These are phyloP conservation scores for Ciconia maguari DNA, from an alignment of 2,113 vertebrate species.

Conservation along the genomic window DNA sequence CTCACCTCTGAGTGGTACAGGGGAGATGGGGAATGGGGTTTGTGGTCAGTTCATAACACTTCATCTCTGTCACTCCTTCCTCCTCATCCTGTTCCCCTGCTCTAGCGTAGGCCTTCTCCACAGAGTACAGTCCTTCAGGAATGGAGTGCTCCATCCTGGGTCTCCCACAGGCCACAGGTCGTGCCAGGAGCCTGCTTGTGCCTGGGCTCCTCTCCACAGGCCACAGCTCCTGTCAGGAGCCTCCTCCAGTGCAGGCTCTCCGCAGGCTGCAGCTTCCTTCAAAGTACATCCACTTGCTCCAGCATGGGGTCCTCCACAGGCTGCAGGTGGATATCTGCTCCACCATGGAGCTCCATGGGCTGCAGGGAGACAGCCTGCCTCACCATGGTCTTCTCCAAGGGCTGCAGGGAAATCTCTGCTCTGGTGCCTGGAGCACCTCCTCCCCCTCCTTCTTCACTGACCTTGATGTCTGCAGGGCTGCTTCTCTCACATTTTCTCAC, in stretches of 20 bases:
- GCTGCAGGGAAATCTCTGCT: not conserved
- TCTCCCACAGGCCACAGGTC: too few species aligned
- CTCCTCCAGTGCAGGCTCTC: accelerated
- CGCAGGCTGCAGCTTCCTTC: not conserved
- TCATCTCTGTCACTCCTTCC: not conserved
- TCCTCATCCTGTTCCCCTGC: not conserved
- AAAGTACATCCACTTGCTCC: not conserved
- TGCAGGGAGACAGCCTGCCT: not conserved
- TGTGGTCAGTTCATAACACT: not conserved
- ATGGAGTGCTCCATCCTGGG: accelerated
- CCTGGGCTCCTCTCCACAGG: too few species aligned
- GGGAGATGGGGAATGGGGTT: not conserved
- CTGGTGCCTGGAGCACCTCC: accelerated
- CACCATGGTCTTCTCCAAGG: too few species aligned
- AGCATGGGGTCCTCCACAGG: not conserved
- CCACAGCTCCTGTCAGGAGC: not conserved
- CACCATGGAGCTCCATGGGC: too few species aligned
- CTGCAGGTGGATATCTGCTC: not conserved
- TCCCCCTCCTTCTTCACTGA: not conserved
- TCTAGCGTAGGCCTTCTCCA: not conserved
- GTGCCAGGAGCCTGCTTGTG: not conserved
- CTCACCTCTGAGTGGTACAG: not conserved
- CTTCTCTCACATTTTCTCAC: not conserved
- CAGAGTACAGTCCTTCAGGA: not conserved
- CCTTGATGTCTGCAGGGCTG: not conserved